These are phyloP conservation scores for Drosophila simulans DNA, from an alignment of 1,140 invertebrate genomes.

Conservation along the genomic window DNA sequence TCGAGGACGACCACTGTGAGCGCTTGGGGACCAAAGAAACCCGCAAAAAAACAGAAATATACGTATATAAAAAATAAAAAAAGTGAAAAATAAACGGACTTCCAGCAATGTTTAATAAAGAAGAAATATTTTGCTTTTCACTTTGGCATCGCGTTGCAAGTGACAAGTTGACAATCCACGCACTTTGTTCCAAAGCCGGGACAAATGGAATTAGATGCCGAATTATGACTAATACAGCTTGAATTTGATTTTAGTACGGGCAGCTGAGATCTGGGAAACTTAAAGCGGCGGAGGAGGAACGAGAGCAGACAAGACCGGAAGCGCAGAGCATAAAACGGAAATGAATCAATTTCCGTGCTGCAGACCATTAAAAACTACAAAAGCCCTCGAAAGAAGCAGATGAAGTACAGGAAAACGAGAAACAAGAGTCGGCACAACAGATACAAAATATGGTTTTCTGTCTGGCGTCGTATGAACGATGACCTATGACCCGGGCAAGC, in stretches of 20 bases:
- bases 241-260: conserved; percentile 61
- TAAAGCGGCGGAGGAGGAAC: conserved; percentile 23
- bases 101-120: conserved; percentile 71
- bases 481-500: conserved; percentile 14
- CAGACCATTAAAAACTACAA: conserved; percentile 80
- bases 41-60: conserved; percentile 9
- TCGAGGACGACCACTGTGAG: conserved; percentile 32
- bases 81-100: conserved; percentile 37
- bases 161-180: conserved; percentile 67
- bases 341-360: conserved; percentile 78
- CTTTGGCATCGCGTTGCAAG: conserved; percentile 66
- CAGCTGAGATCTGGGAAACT: conserved; percentile 14
- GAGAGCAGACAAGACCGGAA: conserved; percentile 46
- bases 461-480: conserved; percentile 21
- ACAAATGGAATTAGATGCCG: conserved; percentile 53
- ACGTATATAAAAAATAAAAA: conserved; percentile 8
- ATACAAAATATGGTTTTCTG: conserved; percentile 7
- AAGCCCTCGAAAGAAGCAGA: conserved; percentile 32
- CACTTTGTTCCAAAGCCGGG: conserved; percentile 43
- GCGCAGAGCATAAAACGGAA: conserved; percentile 72
- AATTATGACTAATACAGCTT: conserved; percentile 51
- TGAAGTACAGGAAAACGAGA: conserved; percentile 7
- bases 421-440: conserved; percentile 8
- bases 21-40: conserved; percentile 5
- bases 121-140: conserved; percentile 74